phyloP scores from a whole-genome alignment of 2,888 invertebrate genomes.

The Acleris sparsana region DNA sequence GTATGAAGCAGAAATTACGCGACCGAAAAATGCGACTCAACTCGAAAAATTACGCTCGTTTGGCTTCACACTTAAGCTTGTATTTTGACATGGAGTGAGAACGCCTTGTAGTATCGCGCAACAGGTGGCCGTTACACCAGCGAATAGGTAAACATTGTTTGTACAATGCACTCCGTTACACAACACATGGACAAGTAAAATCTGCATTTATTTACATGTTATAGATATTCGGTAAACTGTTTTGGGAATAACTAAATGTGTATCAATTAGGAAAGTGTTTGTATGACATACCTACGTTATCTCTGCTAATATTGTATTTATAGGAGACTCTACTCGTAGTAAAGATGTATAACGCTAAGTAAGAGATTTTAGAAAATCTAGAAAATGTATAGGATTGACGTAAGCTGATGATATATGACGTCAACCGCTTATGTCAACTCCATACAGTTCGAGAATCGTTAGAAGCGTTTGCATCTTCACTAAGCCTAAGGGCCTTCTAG shows the following conservation, averaged over 20 bases:
- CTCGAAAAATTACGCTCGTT: not conserved
- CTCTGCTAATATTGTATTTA: too few species aligned
- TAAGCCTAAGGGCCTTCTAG: too few species aligned
- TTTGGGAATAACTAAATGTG: not conserved
- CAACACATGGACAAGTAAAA: conserved; percentile 18
- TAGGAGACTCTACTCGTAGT: too few species aligned
- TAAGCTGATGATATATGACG: too few species aligned
- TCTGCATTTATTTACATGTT: conserved; percentile 33
- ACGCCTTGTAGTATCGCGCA: conserved; percentile 17
- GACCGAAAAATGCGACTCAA: not conserved
- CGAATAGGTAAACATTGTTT: conserved; percentile 17
- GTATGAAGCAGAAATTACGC: too few species aligned
- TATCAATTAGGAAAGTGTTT: conserved; percentile 9
- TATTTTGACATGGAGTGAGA: conserved; percentile 5
- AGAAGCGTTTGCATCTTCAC: too few species aligned
- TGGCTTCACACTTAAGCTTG: conserved; percentile 11
- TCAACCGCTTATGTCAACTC: too few species aligned
- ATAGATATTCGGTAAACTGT: not conserved
- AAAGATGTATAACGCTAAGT: too few species aligned
- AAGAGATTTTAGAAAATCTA: too few species aligned
- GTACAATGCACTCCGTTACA: conserved; percentile 18
- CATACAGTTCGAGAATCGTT: too few species aligned
- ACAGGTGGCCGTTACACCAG: conserved; percentile 34
- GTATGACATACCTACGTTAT: not conserved
- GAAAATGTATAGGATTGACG: too few species aligned